phyloP scores from a whole-genome alignment of 2,797 vertebrate genomes.

The Hydrocynus forskahlii region DNA sequence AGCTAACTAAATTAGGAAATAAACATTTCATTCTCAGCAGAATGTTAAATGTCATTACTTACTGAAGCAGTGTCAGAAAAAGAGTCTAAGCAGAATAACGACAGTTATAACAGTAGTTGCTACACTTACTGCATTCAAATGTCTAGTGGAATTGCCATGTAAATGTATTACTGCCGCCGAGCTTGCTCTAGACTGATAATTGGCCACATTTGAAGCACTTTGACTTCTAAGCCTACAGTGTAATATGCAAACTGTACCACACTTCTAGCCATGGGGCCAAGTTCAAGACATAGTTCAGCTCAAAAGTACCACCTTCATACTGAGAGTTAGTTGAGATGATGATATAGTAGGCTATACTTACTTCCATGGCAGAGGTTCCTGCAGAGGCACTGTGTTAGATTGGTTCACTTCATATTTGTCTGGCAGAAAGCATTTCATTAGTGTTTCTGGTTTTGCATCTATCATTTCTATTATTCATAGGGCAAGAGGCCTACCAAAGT shows the following conservation, averaged over 20 bases:
- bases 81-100: not conserved
- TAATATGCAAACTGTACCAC: not conserved
- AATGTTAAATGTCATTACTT: constrained; percentile 13
- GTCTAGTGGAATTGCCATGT: not conserved
- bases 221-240: not conserved
- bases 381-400: too few species aligned
- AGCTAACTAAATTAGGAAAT: not conserved
- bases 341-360: too few species aligned
- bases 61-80: not conserved
- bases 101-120: not conserved
- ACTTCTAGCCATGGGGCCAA: not conserved
- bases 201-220: not conserved
- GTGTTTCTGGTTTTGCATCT: too few species aligned
- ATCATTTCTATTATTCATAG: too few species aligned
- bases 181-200: not conserved
- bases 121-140: not conserved
- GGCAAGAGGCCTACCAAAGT: too few species aligned
- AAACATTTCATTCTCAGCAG: not conserved
- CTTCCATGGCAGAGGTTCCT: too few species aligned
- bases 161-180: not conserved
- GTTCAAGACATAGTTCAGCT: not conserved
- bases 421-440: too few species aligned
- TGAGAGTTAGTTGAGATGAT: not conserved
- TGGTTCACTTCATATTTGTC: too few species aligned
- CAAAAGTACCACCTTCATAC: not conserved